Evolutionary conservation across 2,797 vertebrate genomes (phyloP).

Genomic region (Lemur catta): DNA sequence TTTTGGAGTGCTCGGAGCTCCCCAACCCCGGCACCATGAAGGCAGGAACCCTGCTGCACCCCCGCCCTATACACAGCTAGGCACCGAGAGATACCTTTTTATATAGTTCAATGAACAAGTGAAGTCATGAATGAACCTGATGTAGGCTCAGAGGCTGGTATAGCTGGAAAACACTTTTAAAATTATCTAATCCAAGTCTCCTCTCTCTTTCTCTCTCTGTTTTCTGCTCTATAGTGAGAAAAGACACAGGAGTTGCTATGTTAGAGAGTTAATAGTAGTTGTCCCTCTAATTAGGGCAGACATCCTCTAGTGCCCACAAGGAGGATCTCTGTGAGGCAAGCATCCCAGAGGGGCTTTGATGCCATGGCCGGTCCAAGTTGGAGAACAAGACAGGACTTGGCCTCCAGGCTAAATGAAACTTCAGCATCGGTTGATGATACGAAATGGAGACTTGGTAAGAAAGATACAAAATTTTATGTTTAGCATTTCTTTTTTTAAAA

Average conservation of each 20-base stretch:
- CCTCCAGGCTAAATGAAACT: not conserved
- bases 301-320: not conserved
- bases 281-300: not conserved
- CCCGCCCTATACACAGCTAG: not conserved
- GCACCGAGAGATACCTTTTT: not conserved
- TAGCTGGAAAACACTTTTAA: not conserved
- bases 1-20: not conserved
- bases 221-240: not conserved
- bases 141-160: not conserved
- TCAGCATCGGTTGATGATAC: not conserved
- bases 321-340: not conserved
- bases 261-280: not conserved
- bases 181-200: not conserved
- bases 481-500: not conserved
- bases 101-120: not conserved
- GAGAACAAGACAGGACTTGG: not conserved
- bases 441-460: not conserved
- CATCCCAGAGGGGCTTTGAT: not conserved
- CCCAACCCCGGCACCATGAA: not conserved
- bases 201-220: not conserved
- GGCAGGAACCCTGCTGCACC: not conserved
- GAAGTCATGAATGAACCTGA: not conserved
- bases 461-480: not conserved
- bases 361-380: not conserved
- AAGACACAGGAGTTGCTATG: not conserved